Evolutionary conservation across 2,113 vertebrate genomes (phyloP).

Genomic region (Chaetodon trifascialis): DNA sequence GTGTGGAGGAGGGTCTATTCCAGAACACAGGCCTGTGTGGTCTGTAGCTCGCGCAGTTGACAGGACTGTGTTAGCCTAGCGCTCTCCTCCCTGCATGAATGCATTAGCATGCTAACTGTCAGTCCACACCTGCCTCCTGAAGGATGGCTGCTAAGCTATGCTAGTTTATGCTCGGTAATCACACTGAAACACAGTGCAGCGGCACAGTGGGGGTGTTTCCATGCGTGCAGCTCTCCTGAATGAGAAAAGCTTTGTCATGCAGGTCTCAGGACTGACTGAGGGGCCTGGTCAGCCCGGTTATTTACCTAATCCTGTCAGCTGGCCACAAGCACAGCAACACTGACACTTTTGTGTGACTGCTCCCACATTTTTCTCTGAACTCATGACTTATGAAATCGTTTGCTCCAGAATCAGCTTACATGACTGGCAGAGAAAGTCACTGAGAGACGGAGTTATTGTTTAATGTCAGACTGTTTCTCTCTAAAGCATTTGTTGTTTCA

Average conservation of each 20-base stretch:
- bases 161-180: not conserved
- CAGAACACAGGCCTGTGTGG: not conserved
- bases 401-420: not conserved
- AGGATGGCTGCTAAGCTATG: not conserved
- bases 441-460: too few species aligned
- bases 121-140: not conserved
- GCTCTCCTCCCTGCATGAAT: not conserved
- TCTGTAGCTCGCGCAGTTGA: not conserved
- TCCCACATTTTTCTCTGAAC: constrained; percentile 16
- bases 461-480: too few species aligned
- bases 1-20: not conserved
- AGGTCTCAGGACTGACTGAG: constrained; percentile 12
- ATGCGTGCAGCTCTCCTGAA: constrained; percentile 11
- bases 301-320: constrained; percentile 59
- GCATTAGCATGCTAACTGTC: not conserved
- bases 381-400: not conserved
- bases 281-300: constrained; percentile 22
- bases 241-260: constrained; percentile 52
- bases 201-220: not conserved
- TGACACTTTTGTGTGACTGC: constrained; percentile 55
- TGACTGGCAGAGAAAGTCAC: too few species aligned
- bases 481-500: too few species aligned
- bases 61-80: not conserved
- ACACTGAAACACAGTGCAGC: not conserved
- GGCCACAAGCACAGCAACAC: constrained; percentile 47